These are phyloP conservation scores for Athetis lepigone DNA, from an alignment of 2,888 invertebrate genomes.

Conservation along the genomic window DNA sequence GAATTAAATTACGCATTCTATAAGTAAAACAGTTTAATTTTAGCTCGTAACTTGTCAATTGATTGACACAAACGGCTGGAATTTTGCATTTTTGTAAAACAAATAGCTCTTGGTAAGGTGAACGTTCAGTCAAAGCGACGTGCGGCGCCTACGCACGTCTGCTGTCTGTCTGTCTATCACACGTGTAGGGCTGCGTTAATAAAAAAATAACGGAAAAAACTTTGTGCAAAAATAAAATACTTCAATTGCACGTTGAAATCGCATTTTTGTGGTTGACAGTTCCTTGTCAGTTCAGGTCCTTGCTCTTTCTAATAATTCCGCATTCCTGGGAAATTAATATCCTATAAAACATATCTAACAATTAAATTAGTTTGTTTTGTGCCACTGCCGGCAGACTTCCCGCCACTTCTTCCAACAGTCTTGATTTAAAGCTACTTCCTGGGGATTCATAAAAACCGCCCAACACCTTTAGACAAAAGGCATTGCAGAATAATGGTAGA, in stretches of 20 bases:
- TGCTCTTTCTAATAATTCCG: too few relatives aligned
- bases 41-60: conserved; percentile 45
- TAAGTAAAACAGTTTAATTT: conserved; percentile 54
- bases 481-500: too few relatives aligned
- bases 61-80: conserved; percentile 53
- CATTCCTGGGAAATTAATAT: too few relatives aligned
- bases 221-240: neutral
- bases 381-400: too few relatives aligned
- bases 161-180: conserved; percentile 55
- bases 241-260: neutral
- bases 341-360: too few relatives aligned
- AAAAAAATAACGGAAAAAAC: neutral
- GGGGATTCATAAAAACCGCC: too few relatives aligned
- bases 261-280: neutral
- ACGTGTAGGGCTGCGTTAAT: conserved; percentile 34
- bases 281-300: too few relatives aligned
- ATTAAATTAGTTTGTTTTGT: too few relatives aligned
- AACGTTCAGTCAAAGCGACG: conserved; percentile 54
- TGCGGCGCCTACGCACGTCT: conserved; percentile 60
- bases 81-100: conserved; percentile 56
- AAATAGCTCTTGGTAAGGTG: conserved; percentile 52
- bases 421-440: too few relatives aligned
- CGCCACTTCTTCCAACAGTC: too few relatives aligned
- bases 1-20: conserved; percentile 38
- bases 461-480: too few relatives aligned